These are phyloP conservation scores for Drosophila ambigua DNA, from an alignment of 1,140 invertebrate genomes.

Conservation along the genomic window DNA sequence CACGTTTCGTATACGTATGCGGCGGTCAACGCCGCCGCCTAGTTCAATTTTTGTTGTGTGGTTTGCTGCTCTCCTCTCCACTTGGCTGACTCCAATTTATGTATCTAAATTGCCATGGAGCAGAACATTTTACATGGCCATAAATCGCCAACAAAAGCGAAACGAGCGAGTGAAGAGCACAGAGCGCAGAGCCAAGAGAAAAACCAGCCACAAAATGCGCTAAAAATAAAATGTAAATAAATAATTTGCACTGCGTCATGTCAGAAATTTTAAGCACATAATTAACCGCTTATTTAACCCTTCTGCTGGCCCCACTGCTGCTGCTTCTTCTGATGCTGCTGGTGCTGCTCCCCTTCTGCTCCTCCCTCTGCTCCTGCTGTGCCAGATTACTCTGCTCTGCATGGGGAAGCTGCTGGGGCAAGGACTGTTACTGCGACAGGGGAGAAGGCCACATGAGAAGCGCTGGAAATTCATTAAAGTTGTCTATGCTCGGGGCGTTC, in stretches of 20 bases:
- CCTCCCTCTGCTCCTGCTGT: conserved; percentile 13
- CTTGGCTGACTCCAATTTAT: conserved; percentile 29
- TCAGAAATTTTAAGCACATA: conserved; percentile 83
- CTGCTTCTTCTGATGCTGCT: conserved; percentile 22
- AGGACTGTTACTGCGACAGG: not conserved
- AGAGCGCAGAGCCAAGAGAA: conserved; percentile 1
- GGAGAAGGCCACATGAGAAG: conserved; percentile 47
- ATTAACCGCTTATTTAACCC: conserved; percentile 83
- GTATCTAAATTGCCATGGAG: conserved; percentile 63
- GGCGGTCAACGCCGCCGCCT: conserved; percentile 26
- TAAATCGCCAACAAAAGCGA: conserved; percentile 50
- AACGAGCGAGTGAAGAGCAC: not conserved
- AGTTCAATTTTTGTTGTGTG: conserved; percentile 17
- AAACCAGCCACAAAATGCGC: conserved; percentile 45
- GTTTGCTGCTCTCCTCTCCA: not conserved
- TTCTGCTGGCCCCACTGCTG: conserved; percentile 46
- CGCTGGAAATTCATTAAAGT: conserved; percentile 76
- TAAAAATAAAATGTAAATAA: conserved; percentile 81
- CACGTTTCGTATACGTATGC: conserved; percentile 48
- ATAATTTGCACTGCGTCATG: conserved; percentile 81
- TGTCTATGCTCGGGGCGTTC: conserved; percentile 80
- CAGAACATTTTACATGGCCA: conserved; percentile 63
- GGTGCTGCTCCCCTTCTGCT: conserved; percentile 18
- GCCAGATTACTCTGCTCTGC: conserved; percentile 61
- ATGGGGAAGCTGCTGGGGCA: conserved; percentile 30